Evolutionary conservation across 2,113 vertebrate species (phyloP).

Genomic region (Danionella cerebrum): DNA sequence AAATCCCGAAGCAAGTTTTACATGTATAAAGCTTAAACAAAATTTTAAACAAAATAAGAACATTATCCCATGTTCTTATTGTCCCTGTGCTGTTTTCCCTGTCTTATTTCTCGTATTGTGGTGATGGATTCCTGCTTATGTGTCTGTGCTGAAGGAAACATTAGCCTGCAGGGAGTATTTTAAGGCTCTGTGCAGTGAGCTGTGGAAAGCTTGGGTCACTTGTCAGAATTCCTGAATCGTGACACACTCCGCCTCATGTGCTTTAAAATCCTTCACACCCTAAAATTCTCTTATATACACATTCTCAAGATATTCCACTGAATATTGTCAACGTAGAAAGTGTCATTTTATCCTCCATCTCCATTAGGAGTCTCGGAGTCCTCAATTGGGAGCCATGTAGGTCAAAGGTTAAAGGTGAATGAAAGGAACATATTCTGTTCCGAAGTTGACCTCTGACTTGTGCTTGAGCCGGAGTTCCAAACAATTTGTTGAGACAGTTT

Average conservation of each 20-base stretch:
- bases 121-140: neutral
- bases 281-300: neutral
- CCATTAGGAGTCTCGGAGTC: neutral
- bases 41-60: too few relatives aligned
- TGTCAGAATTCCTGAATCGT: constrained; percentile 29
- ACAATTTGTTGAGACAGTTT: neutral
- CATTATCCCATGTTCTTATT: neutral
- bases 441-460: constrained; percentile 8
- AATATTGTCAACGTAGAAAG: neutral
- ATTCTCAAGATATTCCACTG: neutral
- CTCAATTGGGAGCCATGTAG: neutral
- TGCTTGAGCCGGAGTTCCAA: neutral
- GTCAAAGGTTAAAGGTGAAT: constrained; percentile 16
- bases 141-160: neutral
- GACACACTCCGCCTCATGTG: constrained; percentile 5
- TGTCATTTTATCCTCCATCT: neutral
- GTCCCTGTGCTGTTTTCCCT: neutral
- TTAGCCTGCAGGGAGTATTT: neutral
- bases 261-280: constrained; percentile 4
- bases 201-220: constrained; percentile 16
- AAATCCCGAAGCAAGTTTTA: too few relatives aligned
- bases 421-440: neutral
- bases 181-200: neutral
- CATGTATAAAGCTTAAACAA: too few relatives aligned
- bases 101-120: neutral